Evolutionary conservation across 2,113 vertebrate species (phyloP).

Genomic region (Actinemys pallida): DNA sequence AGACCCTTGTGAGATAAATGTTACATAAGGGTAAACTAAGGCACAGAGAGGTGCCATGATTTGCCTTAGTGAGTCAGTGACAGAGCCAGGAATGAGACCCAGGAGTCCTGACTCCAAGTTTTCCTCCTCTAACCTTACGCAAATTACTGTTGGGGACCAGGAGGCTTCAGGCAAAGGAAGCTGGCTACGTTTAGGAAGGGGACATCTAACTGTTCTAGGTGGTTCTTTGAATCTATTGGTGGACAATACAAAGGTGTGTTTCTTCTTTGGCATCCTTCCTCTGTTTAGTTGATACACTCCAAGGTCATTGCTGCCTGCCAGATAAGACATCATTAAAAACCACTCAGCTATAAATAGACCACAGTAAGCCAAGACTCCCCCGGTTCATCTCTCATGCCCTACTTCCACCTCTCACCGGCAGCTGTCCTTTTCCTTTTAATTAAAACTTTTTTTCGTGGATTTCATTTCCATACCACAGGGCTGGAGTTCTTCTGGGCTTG

Average conservation of each 20-base stretch:
- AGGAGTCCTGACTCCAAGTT: not conserved
- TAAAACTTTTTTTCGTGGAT: not conserved
- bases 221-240: rapidly evolving
- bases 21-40: not conserved
- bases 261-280: not conserved
- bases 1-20: not conserved
- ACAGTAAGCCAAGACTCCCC: not conserved
- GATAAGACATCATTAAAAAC: slow-evolving; percentile 42
- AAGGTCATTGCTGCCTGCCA: not conserved
- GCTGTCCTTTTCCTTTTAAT: slow-evolving; percentile 45
- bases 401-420: slow-evolving; percentile 29
- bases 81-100: not conserved
- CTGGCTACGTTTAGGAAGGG: not conserved
- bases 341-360: slow-evolving; percentile 37
- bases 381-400: slow-evolving; percentile 33
- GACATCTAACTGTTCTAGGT: not conserved
- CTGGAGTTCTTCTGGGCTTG: slow-evolving; percentile 12
- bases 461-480: not conserved
- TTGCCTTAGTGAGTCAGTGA: not conserved
- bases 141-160: not conserved
- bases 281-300: not conserved
- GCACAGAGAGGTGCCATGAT: not conserved
- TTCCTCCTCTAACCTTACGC: not conserved
- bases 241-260: not conserved
- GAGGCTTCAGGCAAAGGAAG: not conserved